A percentile compares a stretch with the other conserved stretches of the same genome.
These are phyloP conservation scores for Microctenopoma stevenorrisi DNA, from an alignment of 2,797 vertebrate genomes.

Conservation along the genomic window DNA sequence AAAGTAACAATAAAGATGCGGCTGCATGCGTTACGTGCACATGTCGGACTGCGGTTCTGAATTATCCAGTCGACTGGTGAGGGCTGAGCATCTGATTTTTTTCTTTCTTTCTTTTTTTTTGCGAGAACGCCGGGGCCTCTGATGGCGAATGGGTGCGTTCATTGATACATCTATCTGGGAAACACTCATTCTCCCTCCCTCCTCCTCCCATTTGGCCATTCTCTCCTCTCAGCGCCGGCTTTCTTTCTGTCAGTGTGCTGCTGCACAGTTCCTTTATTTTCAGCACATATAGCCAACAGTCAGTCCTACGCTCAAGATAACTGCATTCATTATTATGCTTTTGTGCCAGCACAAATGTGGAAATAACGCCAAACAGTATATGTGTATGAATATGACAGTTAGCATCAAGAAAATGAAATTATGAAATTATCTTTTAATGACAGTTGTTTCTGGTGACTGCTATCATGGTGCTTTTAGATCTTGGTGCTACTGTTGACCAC, in stretches of 20 bases:
- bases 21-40: constrained; percentile 45
- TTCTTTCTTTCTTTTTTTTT: constrained; percentile 20
- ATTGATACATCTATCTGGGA: constrained; percentile 85
- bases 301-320: neutral
- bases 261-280: constrained; percentile 36
- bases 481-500: too few relatives aligned
- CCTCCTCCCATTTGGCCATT: constrained; percentile 61
- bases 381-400: too few relatives aligned
- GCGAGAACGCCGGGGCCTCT: constrained; percentile 74
- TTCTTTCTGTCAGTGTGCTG: constrained; percentile 40
- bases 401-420: too few relatives aligned
- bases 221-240: constrained; percentile 52
- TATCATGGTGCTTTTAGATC: too few relatives aligned
- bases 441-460: too few relatives aligned
- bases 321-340: neutral
- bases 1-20: too few relatives aligned
- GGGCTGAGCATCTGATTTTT: constrained; percentile 33
- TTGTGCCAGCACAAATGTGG: neutral
- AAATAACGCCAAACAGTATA: neutral
- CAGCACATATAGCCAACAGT: neutral
- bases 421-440: too few relatives aligned
- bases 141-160: constrained; percentile 83
- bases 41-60: constrained; percentile 57
- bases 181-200: constrained; percentile 75
- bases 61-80: constrained; percentile 69